phyloP scores from a whole-genome alignment of 2,888 invertebrate species.

The Limnephilus auricula region DNA sequence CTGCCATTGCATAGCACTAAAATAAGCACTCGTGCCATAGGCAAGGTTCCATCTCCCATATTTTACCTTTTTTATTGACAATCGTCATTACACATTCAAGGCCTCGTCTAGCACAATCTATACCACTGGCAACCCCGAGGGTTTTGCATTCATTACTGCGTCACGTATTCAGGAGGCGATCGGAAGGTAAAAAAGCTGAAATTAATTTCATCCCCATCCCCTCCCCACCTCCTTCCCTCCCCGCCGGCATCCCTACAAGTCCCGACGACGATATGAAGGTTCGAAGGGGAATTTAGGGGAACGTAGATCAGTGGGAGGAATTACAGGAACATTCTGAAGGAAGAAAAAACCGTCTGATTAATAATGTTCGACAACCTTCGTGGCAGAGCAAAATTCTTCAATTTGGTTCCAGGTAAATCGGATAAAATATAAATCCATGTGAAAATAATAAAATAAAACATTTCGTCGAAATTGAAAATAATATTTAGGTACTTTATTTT shows the following conservation, averaged over 20 bases:
- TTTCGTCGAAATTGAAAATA: too few relatives aligned
- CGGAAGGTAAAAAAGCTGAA: conserved; percentile 45
- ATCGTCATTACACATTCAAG: background rate
- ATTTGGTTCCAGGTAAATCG: background rate
- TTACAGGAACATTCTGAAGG: background rate
- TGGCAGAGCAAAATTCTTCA: background rate
- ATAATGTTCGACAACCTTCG: background rate
- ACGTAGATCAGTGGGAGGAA: background rate
- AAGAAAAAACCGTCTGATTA: background rate
- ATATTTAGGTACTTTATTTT: too few relatives aligned
- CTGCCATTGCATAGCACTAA: too few relatives aligned
- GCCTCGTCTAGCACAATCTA: background rate
- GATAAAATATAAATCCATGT: background rate
- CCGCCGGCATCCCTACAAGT: background rate
- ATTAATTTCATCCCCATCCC: conserved; percentile 25
- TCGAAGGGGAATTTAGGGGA: background rate
- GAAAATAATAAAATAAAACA: background rate
- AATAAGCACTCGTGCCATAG: too few relatives aligned
- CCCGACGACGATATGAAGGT: conserved; percentile 8
- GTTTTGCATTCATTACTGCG: conserved; percentile 40
- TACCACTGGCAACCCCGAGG: background rate
- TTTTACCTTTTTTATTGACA: too few relatives aligned
- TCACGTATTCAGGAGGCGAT: conserved; percentile 45
- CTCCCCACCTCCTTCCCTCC: background rate
- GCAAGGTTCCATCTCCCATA: too few relatives aligned